A percentile compares a stretch with the other conserved stretches of the same genome.
Conservation (phyloP, 2,113 vertebrate species). For the Megaleporinus macrocephalus region DNA sequence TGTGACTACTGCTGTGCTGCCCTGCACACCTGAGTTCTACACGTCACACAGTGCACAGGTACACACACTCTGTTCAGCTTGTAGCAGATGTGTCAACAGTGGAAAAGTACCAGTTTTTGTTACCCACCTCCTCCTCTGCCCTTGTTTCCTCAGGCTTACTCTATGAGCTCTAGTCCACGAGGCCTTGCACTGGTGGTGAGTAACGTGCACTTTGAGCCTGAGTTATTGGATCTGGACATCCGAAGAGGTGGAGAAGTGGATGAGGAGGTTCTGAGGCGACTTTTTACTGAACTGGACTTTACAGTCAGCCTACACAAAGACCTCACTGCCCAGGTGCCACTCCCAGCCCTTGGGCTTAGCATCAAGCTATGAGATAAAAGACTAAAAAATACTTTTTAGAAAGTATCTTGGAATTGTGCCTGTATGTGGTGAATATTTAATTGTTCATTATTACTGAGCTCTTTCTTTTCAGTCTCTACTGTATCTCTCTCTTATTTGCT, state of each 20-base stretch:
- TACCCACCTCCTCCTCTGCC: not conserved
- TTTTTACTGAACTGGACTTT: constrained; percentile 90
- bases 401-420: not conserved
- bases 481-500: no score
- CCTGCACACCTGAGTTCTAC: constrained; percentile 87
- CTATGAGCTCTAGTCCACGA: constrained; percentile 83
- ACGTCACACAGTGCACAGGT: constrained; percentile 82
- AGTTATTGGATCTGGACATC: constrained; percentile 83
- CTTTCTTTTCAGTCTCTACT: no score
- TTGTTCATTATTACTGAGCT: not conserved
- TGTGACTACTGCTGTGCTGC: constrained; percentile 77
- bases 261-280: constrained; percentile 79
- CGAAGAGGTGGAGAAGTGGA: constrained; percentile 93
- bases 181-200: constrained; percentile 92
- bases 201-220: constrained; percentile 85
- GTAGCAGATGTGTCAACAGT: not conserved
- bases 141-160: constrained; percentile 83
- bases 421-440: not conserved
- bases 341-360: not conserved
- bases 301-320: constrained; percentile 77
- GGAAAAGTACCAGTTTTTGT: not conserved
- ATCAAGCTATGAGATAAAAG: not conserved
- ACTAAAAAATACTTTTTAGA: not conserved
- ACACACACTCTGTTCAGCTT: not conserved
- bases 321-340: constrained; percentile 84